phyloP scores from a whole-genome alignment of 2,113 vertebrate species.

The Eleginops maclovinus region DNA sequence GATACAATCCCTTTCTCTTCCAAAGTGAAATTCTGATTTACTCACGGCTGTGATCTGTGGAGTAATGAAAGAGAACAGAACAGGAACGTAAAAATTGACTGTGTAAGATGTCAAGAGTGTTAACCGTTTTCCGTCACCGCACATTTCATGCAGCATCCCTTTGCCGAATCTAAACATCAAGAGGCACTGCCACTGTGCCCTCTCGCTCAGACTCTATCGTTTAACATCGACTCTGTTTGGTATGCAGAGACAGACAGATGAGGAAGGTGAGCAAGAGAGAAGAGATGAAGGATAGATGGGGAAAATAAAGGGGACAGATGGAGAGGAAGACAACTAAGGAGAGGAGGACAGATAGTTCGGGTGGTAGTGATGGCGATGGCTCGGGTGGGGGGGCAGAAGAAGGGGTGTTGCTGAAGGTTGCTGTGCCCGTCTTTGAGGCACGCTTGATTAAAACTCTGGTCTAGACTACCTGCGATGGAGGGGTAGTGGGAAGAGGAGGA shows the following conservation, averaged over 20 bases:
- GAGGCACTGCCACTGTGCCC: slow-evolving; percentile 39
- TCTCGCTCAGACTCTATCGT: slow-evolving; percentile 40
- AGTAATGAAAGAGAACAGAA: slow-evolving; percentile 62
- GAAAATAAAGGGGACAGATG: slow-evolving; percentile 57
- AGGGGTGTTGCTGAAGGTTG: slow-evolving; percentile 75
- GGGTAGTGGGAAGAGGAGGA: slow-evolving; percentile 31
- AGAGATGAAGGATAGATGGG: slow-evolving; percentile 55
- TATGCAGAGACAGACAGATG: slow-evolving; percentile 54
- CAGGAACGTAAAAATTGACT: slow-evolving; percentile 62
- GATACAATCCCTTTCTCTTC: slow-evolving; percentile 39
- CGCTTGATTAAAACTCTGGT: slow-evolving; percentile 79
- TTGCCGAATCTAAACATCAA: slow-evolving; percentile 52
- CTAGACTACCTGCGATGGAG: slow-evolving; percentile 64
- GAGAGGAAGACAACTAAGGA: slow-evolving; percentile 50
- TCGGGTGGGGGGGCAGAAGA: slow-evolving; percentile 11
- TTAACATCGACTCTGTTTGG: slow-evolving; percentile 63
- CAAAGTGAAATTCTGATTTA: slow-evolving; percentile 53
- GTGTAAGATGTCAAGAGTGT: slow-evolving; percentile 57
- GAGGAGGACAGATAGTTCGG: slow-evolving; percentile 46
- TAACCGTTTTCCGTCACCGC: slow-evolving; percentile 48
- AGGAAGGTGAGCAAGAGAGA: slow-evolving; percentile 32
- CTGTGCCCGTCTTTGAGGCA: slow-evolving; percentile 74
- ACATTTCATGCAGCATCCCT: slow-evolving; percentile 59
- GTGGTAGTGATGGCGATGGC: slow-evolving; percentile 33
- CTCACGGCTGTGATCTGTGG: slow-evolving; percentile 50